Conservation (phyloP, 2,888 invertebrate species). For the Calameuta filiformis region DNA sequence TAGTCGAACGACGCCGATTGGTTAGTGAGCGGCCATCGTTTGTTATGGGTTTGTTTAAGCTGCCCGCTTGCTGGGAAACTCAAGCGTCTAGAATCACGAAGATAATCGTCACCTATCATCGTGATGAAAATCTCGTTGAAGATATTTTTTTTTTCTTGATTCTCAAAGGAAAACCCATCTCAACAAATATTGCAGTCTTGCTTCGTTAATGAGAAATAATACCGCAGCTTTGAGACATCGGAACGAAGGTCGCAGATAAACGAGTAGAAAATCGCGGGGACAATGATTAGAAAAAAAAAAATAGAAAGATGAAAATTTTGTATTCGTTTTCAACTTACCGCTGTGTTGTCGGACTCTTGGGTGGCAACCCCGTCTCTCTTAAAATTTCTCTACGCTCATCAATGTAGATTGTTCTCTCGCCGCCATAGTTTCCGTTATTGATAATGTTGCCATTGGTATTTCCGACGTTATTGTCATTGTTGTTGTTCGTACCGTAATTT, state of each 20-base stretch:
- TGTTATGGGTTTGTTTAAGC: slow-evolving; percentile 62
- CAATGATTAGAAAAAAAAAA: not conserved
- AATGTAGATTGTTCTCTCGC: slow-evolving; percentile 57
- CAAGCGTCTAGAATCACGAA: slow-evolving; percentile 64
- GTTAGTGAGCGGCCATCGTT: slow-evolving; percentile 64
- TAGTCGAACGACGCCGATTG: slow-evolving; percentile 64
- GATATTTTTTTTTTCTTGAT: not conserved
- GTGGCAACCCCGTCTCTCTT: slow-evolving; percentile 73
- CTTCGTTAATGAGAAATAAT: not conserved
- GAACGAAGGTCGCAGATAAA: slow-evolving; percentile 5
- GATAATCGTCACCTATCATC: slow-evolving; percentile 26
- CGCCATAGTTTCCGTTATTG: slow-evolving; percentile 47
- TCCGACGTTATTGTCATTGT: slow-evolving; percentile 35
- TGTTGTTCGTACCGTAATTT: slow-evolving; percentile 29
- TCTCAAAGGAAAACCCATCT: slow-evolving; percentile 6
- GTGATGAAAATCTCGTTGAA: not conserved
- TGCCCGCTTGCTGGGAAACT: slow-evolving; percentile 64
- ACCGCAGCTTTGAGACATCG: slow-evolving; percentile 10
- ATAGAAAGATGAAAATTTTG: too few relatives aligned
- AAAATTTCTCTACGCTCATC: slow-evolving; percentile 58
- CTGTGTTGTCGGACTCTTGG: slow-evolving; percentile 82
- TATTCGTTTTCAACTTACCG: slow-evolving; percentile 66
- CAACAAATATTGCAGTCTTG: not conserved
- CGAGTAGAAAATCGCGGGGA: not conserved
- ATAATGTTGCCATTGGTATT: slow-evolving; percentile 42